Evolutionary conservation across 2,113 vertebrate genomes (phyloP).

Genomic region (Solea senegalensis): DNA sequence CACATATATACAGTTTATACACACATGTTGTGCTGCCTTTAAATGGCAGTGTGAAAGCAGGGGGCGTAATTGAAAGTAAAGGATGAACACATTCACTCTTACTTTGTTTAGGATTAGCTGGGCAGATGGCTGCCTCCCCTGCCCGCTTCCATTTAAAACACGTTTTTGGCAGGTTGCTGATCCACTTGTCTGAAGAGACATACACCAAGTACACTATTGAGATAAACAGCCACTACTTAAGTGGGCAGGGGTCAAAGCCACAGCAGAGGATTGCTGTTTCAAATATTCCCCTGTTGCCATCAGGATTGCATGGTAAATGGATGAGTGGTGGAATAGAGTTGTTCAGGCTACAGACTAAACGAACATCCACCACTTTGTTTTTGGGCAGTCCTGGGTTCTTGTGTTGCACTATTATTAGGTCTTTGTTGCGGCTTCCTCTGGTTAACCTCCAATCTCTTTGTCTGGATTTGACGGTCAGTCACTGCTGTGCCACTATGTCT

Average conservation of each 20-base stretch:
- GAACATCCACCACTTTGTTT: conserved; percentile 27
- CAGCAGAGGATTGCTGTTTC: not conserved
- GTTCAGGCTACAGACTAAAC: conserved; percentile 1
- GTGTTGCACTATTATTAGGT: conserved; percentile 5
- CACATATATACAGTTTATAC: not conserved
- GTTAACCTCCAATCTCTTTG: conserved; percentile 27
- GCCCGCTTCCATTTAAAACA: conserved; percentile 36
- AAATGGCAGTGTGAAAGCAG: conserved; percentile 38
- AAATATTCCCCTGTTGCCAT: not conserved
- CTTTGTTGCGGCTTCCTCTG: conserved; percentile 22
- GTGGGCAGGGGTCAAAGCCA: conserved; percentile 18
- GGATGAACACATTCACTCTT: conserved; percentile 39
- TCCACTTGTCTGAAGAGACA: conserved; percentile 34
- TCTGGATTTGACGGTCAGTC: conserved; percentile 13
- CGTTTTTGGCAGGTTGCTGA: conserved; percentile 40
- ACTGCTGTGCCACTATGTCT: conserved; percentile 6
- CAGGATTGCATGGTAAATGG: no score
- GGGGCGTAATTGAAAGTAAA: conserved; percentile 16
- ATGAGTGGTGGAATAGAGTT: not conserved
- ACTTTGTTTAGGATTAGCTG: conserved; percentile 57
- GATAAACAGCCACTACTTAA: conserved; percentile 38
- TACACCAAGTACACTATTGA: conserved; percentile 7
- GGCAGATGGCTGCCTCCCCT: conserved; percentile 39
- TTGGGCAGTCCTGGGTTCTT: conserved; percentile 1
- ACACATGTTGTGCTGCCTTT: conserved; percentile 32